phyloP scores from a whole-genome alignment of 1,140 invertebrate genomes.

The Penaeus chinensis region DNA sequence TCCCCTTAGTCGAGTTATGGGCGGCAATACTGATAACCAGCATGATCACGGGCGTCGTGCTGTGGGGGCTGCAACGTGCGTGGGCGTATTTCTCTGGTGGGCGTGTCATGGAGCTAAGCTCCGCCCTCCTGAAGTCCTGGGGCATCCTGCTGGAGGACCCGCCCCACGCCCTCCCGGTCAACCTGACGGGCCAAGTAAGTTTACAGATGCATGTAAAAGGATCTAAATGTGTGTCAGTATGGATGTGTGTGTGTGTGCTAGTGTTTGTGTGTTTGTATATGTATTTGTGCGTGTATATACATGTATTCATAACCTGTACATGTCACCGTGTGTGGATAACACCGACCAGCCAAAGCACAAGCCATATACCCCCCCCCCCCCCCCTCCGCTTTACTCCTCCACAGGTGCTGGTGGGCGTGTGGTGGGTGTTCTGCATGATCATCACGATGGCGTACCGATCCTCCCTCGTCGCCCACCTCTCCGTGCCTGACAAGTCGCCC shows the following conservation, averaged over 20 bases:
- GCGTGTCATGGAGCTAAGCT: not conserved
- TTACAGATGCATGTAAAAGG: not conserved
- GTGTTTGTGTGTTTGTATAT: not conserved
- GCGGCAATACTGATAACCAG: not conserved
- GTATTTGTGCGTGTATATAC: not conserved
- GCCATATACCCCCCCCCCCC: not conserved
- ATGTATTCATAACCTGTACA: not conserved
- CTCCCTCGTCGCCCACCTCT: conserved; percentile 50
- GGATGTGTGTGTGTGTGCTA: too few relatives aligned
- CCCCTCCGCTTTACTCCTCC: too few relatives aligned
- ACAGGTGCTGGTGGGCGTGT: conserved; percentile 44
- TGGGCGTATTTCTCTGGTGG: conserved; percentile 9
- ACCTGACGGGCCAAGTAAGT: conserved; percentile 2
- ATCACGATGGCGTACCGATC: conserved; percentile 47
- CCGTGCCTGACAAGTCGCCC: conserved; percentile 52
- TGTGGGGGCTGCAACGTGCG: conserved; percentile 22
- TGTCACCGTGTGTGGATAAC: not conserved
- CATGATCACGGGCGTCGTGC: not conserved
- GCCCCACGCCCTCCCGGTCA: not conserved
- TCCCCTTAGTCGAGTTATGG: not conserved
- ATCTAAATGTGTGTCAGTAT: conserved; percentile 19
- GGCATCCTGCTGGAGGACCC: conserved; percentile 30
- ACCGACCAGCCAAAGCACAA: not conserved
- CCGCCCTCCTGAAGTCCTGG: not conserved
- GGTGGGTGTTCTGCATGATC: conserved; percentile 59